Base-by-base conservation (phyloP, 2,797 vertebrate species). In the Cryptoprocta ferox region DNA sequence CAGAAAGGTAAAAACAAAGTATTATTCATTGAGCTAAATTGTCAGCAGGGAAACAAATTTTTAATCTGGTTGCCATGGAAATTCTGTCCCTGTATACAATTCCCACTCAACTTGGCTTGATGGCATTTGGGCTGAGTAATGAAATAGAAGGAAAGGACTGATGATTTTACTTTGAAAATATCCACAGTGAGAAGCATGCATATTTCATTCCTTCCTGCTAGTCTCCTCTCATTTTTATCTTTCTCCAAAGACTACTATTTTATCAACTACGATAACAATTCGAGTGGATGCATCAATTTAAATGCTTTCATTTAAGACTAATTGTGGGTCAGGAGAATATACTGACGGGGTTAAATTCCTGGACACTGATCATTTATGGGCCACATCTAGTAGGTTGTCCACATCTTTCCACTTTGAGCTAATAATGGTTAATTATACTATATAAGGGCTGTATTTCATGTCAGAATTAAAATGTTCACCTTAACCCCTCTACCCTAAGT, bases 1-100 rank as follows among this genome's bases (percentile, higher is more conserved):
- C 84, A 95, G 95, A 97, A 97, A 94, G 93, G 87, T 96, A 75
- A 97, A 98, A 97, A 97, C 95, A 97, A 97, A 97, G 73, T 94
- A 93, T 97, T 97, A 91, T 87, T 71, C 78, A 96, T 89, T 82
- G 91, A 96, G 63, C 59, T 95, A 97, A 97, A 97, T 97, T 97
- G 66, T 92, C 93, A 95, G 91, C 95, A 97, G 94, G 96, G 53
- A 50, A 94, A 95, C 84, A 94, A 39, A 65, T 93, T 96, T 96
- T 97, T 96, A 97, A 97, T 65, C 89, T 97, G 91, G 97, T 97
- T 97, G 80, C 91, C 81, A 96, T 97, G 96, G 96, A 42, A 97
- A 97, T 98, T 97, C 81, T 94, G 86, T 97, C 97, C 90, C 84
- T 93, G 76, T 91, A 85, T 97, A 66, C 59, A 89, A 71, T 98